These are phyloP conservation scores for Molorchus minor DNA, from an alignment of 2,888 invertebrate genomes.

Conservation along the genomic window DNA sequence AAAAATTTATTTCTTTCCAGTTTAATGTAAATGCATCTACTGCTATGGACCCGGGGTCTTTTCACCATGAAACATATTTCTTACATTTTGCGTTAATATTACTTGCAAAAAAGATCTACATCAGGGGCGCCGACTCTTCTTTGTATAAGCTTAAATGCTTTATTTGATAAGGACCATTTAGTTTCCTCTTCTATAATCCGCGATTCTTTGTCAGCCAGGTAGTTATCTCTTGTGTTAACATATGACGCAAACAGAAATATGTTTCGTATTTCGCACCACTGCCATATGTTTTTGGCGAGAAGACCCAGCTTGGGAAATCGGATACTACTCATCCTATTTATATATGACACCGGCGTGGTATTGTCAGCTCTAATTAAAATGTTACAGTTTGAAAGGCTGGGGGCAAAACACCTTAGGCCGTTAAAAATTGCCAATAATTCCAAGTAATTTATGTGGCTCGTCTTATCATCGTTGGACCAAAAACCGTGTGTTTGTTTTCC, in stretches of 20 bases:
- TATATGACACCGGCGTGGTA: constrained; percentile 40
- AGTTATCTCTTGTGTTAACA: constrained; percentile 38
- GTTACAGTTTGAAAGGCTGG: constrained; percentile 23
- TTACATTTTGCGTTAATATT: neutral
- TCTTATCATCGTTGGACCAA: constrained; percentile 39
- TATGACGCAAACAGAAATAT: constrained; percentile 39
- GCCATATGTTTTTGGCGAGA: constrained; percentile 44
- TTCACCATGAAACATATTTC: constrained; percentile 3
- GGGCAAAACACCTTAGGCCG: constrained; percentile 44
- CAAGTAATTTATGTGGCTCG: constrained; percentile 45
- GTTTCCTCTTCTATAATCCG: constrained; percentile 25
- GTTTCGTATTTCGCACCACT: constrained; percentile 41
- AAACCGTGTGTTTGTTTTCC: constrained; percentile 34
- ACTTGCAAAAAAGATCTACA: constrained; percentile 28
- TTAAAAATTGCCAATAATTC: constrained; percentile 43
- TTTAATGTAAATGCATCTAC: too few species aligned
- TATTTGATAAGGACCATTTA: constrained; percentile 32
- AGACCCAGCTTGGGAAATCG: constrained; percentile 36
- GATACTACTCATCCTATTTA: constrained; percentile 42
- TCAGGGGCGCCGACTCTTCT: constrained; percentile 12
- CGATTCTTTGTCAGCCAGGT: constrained; percentile 35
- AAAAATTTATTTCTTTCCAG: constrained; percentile 34
- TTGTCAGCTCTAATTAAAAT: constrained; percentile 43
- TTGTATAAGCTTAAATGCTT: constrained; percentile 16
- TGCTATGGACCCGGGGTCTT: constrained; percentile 29